phyloP scores from a whole-genome alignment of 2,888 invertebrate genomes.

The Oscheius sp. region DNA sequence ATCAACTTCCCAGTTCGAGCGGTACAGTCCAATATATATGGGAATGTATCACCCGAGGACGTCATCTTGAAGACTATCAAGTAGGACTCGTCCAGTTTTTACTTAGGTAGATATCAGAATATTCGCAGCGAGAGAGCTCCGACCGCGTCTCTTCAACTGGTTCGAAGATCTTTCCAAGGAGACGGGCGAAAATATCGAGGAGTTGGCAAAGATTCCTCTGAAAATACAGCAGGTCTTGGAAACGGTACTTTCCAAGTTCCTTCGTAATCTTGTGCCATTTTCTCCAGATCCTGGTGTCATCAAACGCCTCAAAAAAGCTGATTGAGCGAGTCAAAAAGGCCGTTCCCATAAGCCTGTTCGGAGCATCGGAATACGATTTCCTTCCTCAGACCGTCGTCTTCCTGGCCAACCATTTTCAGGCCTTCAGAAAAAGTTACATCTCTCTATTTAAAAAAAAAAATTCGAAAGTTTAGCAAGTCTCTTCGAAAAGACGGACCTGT shows the following conservation, averaged over 20 bases:
- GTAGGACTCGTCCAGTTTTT: neutral
- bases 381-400: constrained; percentile 3
- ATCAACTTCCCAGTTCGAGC: neutral
- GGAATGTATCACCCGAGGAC: neutral
- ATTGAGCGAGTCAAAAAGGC: neutral
- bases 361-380: neutral
- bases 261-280: neutral
- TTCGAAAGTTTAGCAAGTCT: neutral
- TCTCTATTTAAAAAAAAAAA: neutral
- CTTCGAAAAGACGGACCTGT: constrained; percentile 5
- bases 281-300: neutral
- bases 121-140: constrained; percentile 9
- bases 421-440: neutral
- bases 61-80: neutral
- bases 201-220: neutral
- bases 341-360: constrained; percentile 7
- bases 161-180: neutral
- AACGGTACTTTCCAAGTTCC: neutral
- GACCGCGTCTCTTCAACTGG: constrained; percentile 10
- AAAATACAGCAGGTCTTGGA: constrained; percentile 9
- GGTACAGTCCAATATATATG: neutral
- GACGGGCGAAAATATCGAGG: neutral
- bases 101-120: neutral
- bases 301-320: neutral
- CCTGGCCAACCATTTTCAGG: neutral